Conservation (phyloP, 1,140 invertebrate species). For the Ips nitidus region DNA sequence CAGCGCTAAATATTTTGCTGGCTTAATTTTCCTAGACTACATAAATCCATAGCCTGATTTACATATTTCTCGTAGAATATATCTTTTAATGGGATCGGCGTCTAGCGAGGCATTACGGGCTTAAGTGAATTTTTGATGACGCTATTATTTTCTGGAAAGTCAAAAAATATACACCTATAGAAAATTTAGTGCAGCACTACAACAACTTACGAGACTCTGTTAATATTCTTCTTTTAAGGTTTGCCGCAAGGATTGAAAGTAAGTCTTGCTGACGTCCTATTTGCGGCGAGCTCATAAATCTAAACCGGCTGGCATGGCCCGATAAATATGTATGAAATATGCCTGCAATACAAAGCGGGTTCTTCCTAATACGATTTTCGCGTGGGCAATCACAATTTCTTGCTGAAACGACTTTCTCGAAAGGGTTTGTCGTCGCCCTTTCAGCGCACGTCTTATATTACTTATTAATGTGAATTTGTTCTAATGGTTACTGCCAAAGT, state of each 20-base stretch:
- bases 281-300: background rate
- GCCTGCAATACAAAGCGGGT: constrained; percentile 4
- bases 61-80: constrained; percentile 6
- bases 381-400: background rate
- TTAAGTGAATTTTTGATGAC: background rate
- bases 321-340: constrained; percentile 5
- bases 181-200: too few species aligned
- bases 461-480: too few species aligned
- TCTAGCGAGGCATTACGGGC: background rate
- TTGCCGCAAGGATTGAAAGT: background rate
- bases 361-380: background rate
- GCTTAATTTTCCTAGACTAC: background rate
- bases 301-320: background rate
- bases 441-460: too few species aligned
- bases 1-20: background rate
- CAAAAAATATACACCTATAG: too few species aligned
- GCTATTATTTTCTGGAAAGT: too few species aligned
- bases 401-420: too few species aligned
- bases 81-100: background rate
- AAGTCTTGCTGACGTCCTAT: background rate
- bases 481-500: too few species aligned
- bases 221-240: too few species aligned
- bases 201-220: too few species aligned
- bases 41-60: background rate
- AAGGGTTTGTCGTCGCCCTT: too few species aligned